These are phyloP conservation scores for Ochropleura leucogaster DNA, from an alignment of 2,888 invertebrate species.

Conservation along the genomic window DNA sequence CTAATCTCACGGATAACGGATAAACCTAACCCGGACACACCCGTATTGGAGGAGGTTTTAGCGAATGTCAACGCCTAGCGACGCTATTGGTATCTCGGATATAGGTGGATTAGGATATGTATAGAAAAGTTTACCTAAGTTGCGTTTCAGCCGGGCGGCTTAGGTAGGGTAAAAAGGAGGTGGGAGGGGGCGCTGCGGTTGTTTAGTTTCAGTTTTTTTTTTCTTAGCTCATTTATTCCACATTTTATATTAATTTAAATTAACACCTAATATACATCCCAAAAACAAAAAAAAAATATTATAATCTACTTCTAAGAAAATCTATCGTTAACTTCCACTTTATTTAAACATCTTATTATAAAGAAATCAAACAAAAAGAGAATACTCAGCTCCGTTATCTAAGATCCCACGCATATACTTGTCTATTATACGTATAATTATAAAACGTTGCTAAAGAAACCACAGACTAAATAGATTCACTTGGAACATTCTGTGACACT, in stretches of 20 bases:
- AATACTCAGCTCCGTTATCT: constrained; percentile 16
- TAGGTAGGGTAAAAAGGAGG: constrained; percentile 28
- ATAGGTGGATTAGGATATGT: constrained; percentile 87
- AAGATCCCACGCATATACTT: constrained; percentile 39
- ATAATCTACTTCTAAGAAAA: not conserved
- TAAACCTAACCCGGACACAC: constrained; percentile 85
- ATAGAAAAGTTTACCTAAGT: constrained; percentile 66
- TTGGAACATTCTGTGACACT: constrained; percentile 26
- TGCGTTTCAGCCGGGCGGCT: constrained; percentile 66
- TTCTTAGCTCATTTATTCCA: not conserved
- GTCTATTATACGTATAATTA: constrained; percentile 35
- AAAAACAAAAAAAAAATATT: not conserved
- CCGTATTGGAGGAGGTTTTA: constrained; percentile 86
- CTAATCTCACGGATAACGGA: constrained; percentile 90
- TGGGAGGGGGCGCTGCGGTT: constrained; percentile 38
- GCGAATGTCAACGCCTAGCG: constrained; percentile 85
- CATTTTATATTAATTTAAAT: not conserved
- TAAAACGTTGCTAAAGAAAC: constrained; percentile 35
- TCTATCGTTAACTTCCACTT: not conserved
- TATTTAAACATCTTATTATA: constrained; percentile 15
- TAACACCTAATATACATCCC: accelerated
- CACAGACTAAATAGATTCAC: constrained; percentile 51
- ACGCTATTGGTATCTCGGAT: constrained; percentile 87
- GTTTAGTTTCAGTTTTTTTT: constrained; percentile 6
- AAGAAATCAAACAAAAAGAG: constrained; percentile 11